phyloP scores from a whole-genome alignment of 2,888 invertebrate genomes.

The Drosophila ustulata region DNA sequence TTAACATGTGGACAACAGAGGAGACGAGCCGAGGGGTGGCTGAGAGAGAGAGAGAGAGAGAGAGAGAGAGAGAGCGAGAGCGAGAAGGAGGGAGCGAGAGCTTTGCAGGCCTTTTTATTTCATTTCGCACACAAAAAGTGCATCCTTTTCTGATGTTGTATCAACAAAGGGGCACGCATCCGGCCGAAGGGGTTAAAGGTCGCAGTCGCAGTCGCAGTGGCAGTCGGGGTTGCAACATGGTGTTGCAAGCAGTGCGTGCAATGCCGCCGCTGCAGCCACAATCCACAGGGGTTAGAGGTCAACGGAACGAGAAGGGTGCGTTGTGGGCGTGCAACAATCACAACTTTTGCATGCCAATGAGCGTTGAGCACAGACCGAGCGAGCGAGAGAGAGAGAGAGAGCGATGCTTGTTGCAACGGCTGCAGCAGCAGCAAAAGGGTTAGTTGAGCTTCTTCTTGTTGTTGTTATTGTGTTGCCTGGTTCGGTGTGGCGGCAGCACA shows the following conservation, averaged over 20 bases:
- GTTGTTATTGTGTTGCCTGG: background rate
- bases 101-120: constrained; percentile 57
- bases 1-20: constrained; percentile 53
- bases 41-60: constrained; percentile 23
- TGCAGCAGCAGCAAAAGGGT: constrained; percentile 23
- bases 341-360: constrained; percentile 22
- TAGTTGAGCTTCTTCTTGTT: constrained; percentile 3
- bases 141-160: constrained; percentile 45
- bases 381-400: constrained; percentile 5
- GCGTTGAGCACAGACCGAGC: constrained; percentile 1
- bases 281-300: background rate
- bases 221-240: constrained; percentile 37
- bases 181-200: constrained; percentile 44
- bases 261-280: constrained; percentile 12
- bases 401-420: constrained; percentile 15
- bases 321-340: constrained; percentile 14
- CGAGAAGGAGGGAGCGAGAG: constrained; percentile 23
- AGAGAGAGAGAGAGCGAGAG: constrained; percentile 30
- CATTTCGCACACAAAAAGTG: constrained; percentile 49
- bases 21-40: constrained; percentile 26
- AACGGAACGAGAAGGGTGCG: constrained; percentile 1
- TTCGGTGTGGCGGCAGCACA: constrained; percentile 28
- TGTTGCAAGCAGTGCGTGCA: constrained; percentile 22
- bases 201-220: constrained; percentile 5
- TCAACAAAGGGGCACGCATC: constrained; percentile 4